Conservation (phyloP, 1,140 invertebrate genomes). For the Sesamia nonagrioides region DNA sequence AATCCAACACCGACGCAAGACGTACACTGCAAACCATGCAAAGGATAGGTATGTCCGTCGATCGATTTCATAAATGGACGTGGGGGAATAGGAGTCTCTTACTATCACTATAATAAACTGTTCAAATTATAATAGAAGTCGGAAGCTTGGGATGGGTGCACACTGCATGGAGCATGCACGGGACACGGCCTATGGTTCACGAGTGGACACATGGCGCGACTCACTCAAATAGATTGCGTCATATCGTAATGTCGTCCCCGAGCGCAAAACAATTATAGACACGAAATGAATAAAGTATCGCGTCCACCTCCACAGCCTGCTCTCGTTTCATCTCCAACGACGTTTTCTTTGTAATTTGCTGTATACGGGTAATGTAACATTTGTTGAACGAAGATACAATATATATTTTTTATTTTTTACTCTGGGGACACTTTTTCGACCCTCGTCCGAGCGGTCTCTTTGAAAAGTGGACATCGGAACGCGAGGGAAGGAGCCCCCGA, state of each 20-base stretch:
- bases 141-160: constrained; percentile 56
- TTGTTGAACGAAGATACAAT: constrained; percentile 81
- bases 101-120: constrained; percentile 7
- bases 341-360: constrained; percentile 80
- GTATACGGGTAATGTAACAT: constrained; percentile 73
- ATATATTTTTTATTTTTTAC: constrained; percentile 87
- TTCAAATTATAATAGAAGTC: constrained; percentile 63
- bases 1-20: neutral
- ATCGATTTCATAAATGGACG: neutral
- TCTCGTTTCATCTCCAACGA: constrained; percentile 65
- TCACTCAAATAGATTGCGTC: constrained; percentile 83
- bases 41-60: neutral
- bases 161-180: neutral
- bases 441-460: constrained; percentile 87
- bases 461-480: constrained; percentile 88
- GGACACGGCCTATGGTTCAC: neutral
- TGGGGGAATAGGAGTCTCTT: neutral
- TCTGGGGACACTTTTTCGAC: constrained; percentile 87
- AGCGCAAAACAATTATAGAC: constrained; percentile 80
- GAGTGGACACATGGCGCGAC: constrained; percentile 71
- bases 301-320: constrained; percentile 56
- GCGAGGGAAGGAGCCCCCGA: constrained; percentile 85
- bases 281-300: constrained; percentile 80
- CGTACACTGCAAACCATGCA: neutral
- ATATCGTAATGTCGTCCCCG: constrained; percentile 73